Base-by-base conservation (phyloP, 2,888 invertebrate species). In the Tenthredo notha region DNA sequence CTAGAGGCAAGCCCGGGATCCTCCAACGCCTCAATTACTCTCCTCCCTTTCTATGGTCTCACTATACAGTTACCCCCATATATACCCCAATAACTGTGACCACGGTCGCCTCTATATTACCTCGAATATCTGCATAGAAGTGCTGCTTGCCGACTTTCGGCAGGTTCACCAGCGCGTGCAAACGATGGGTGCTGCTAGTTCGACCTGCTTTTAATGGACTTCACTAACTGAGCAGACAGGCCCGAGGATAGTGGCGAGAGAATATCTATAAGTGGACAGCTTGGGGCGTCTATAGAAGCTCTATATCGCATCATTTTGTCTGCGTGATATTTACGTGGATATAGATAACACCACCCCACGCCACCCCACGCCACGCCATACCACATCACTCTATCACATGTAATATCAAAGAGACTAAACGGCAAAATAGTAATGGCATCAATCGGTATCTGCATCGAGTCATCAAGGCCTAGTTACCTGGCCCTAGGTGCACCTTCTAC, bases 51-150 rank as follows among this genome's bases (percentile, higher is more conserved):
- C 25, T 40, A 80, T 61, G 61, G 40, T 37, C 21, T 80, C 10
- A 61, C 33, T 61, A 80, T 50, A 77, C 77, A 29, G 29, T 54
- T 50, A 40, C 77, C 54, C 29, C 50, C 29, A 33, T 54, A 40
- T 58, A 80, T 58, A 80, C 80, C 80, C 80, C 58, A 80, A 80
- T 80, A 80, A 80, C 80, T 40, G 80, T 37, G 80, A 80, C 80
- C 61, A 61, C 80, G 80, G 58, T 61, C 25, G 80, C 37, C 80
- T 58, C 80, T 80, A 61, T 80, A 80, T 80, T 80, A 80, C 80
- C 40, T n/a, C 61, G 58, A 80, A 80, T 80, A 80, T 80, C 80
- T 80, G 80, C 58, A 40, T 80, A 40, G 58, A 40, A 58, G 58
- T 80, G 61, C 78, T 75, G n/a, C 43, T 58, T 61, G 25, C 10